A percentile compares a stretch with the other conserved stretches of the same genome.
Conservation (phyloP, 2,888 invertebrate genomes). For the Polydesmus complanatus region DNA sequence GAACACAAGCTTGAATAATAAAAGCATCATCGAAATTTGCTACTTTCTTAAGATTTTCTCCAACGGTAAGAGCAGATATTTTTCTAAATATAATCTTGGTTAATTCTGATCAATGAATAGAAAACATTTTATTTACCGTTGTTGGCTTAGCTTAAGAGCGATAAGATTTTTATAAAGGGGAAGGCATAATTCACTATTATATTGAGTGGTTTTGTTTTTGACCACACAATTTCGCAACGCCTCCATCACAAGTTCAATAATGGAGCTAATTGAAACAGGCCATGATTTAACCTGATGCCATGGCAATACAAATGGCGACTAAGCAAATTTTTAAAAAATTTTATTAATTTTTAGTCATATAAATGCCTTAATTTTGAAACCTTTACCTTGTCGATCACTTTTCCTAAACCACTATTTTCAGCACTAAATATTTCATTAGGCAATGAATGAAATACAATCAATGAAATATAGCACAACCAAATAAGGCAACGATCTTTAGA, state of each 20-base stretch:
- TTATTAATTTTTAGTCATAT: neutral
- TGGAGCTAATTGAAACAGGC: neutral
- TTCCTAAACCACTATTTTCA: constrained; percentile 8
- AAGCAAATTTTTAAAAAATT: neutral
- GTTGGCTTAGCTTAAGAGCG: constrained; percentile 10
- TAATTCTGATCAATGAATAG: too few species aligned
- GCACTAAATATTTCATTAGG: constrained; percentile 20
- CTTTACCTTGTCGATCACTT: constrained; percentile 11
- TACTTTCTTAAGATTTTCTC: too few species aligned
- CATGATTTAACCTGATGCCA: neutral
- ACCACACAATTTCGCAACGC: constrained; percentile 10
- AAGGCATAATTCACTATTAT: constrained; percentile 10
- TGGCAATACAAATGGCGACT: constrained; percentile 11
- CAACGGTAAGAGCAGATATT: neutral
- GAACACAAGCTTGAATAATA: constrained; percentile 6
- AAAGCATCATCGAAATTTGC: constrained; percentile 14
- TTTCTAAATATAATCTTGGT: neutral
- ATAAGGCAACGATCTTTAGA: constrained; percentile 23
- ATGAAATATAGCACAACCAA: constrained; percentile 28
- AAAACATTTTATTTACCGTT: neutral
- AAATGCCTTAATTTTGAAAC: neutral
- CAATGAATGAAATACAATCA: constrained; percentile 26
- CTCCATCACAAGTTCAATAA: neutral
- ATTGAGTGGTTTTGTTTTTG: neutral
- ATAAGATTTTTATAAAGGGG: constrained; percentile 15